A percentile compares a stretch with the other conserved stretches of the same genome.
Conservation (phyloP, 1,140 invertebrate genomes). For the Sminthurinus signatus region DNA sequence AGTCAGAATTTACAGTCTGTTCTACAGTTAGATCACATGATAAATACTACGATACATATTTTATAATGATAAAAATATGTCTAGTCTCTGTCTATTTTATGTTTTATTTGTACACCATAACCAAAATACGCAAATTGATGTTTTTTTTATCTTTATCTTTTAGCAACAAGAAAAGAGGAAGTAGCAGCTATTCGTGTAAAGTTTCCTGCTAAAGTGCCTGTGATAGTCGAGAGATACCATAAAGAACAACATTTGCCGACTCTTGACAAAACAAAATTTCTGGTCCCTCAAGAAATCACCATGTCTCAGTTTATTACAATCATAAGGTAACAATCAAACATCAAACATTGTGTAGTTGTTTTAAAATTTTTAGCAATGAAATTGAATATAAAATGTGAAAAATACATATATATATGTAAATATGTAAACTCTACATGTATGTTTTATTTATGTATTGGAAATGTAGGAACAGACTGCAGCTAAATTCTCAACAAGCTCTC, state of each 20-base stretch:
- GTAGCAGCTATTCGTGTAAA: conserved; percentile 40
- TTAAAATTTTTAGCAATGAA: neutral
- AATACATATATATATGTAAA: neutral
- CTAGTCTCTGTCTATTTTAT: too few relatives aligned
- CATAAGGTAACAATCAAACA: conserved; percentile 57
- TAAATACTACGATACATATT: too few relatives aligned
- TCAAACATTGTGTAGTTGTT: conserved; percentile 1
- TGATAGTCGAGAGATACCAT: conserved; percentile 63
- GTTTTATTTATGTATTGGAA: neutral
- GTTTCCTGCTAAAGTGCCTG: conserved; percentile 42
- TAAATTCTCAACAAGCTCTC: conserved; percentile 56
- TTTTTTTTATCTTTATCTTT: conserved; percentile 18
- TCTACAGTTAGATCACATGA: too few relatives aligned
- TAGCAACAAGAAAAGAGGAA: conserved; percentile 39
- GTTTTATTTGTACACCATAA: too few relatives aligned
- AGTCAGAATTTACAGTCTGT: too few relatives aligned
- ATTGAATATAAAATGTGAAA: neutral
- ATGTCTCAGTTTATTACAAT: conserved; percentile 72
- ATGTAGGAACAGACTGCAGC: conserved; percentile 38
- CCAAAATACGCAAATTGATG: too few relatives aligned
- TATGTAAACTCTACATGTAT: neutral
- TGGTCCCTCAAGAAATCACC: conserved; percentile 70
- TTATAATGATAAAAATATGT: too few relatives aligned
- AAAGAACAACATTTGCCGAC: conserved; percentile 61
- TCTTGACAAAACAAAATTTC: conserved; percentile 67